Percentiles rank a stretch among this genome's conserved stretches.
Conservation (phyloP, 2,113 vertebrate genomes). For the human region DNA sequence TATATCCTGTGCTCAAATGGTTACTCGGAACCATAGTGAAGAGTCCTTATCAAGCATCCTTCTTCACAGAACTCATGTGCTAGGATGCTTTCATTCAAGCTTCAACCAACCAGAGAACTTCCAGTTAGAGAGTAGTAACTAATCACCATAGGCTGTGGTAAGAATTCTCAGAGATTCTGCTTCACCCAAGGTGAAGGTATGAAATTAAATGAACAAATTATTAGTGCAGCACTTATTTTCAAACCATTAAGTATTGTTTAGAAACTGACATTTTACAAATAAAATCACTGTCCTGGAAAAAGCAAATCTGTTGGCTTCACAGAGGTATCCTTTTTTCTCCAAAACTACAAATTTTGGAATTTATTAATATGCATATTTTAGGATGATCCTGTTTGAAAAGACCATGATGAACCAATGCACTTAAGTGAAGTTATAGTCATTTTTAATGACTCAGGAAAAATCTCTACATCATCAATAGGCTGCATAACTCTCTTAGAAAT, state of each 20-base stretch:
- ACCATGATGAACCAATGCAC: background rate
- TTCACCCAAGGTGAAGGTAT: background rate
- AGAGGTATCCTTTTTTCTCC: background rate
- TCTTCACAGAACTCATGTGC: background rate
- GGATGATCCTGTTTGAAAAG: background rate
- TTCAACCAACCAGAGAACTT: conserved; percentile 28
- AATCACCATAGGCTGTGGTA: background rate
- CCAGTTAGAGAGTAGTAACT: background rate
- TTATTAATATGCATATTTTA: conserved; percentile 21
- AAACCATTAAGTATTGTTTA: conserved; percentile 36
- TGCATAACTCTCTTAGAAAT: background rate
- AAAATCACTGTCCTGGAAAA: background rate
- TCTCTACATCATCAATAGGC: background rate
- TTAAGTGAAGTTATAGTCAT: background rate
- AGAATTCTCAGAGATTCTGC: conserved; percentile 3
- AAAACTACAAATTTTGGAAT: background rate
- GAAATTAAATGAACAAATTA: conserved; percentile 39
- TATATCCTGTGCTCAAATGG: background rate
- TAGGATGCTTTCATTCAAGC: background rate
- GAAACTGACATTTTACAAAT: conserved; percentile 45
- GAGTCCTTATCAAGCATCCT: background rate
- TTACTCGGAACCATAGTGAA: background rate
- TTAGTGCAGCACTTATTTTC: background rate
- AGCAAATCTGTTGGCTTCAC: background rate
- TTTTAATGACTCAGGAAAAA: conserved; percentile 23